Percentiles rank a stretch among this genome's conserved stretches.
phyloP scores from a whole-genome alignment of 2,888 invertebrate species.

The Oscheius sp. region DNA sequence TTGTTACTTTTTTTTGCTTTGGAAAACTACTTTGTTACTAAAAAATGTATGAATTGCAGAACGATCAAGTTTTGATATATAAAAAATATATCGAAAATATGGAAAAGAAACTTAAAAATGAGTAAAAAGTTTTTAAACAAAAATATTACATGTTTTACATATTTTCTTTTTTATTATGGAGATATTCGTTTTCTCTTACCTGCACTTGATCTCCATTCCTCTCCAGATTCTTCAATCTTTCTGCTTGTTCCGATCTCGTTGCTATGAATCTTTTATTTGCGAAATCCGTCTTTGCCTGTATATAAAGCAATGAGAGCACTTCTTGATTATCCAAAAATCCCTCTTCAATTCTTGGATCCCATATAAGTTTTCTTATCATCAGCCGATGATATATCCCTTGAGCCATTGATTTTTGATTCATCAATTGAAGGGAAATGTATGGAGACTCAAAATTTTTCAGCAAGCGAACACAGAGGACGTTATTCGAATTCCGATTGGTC shows the following conservation, averaged over 20 bases:
- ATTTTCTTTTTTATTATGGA: too few relatives aligned
- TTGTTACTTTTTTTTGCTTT: too few relatives aligned
- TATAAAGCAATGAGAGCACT: conserved; percentile 51
- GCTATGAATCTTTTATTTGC: conserved; percentile 9
- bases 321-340: conserved; percentile 54
- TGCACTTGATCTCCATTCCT: conserved; percentile 36
- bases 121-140: too few relatives aligned
- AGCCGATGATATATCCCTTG: conserved; percentile 48
- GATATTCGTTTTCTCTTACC: too few relatives aligned
- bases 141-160: too few relatives aligned
- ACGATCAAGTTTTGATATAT: too few relatives aligned
- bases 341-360: conserved; percentile 61
- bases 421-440: conserved; percentile 81
- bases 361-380: conserved; percentile 53
- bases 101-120: too few relatives aligned
- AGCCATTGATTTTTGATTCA: conserved; percentile 53
- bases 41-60: too few relatives aligned
- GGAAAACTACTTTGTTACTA: too few relatives aligned
- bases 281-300: conserved; percentile 35
- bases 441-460: conserved; percentile 97
- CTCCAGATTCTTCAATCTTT: conserved; percentile 33
- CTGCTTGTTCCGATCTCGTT: conserved; percentile 26
- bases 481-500: background rate
- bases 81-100: too few relatives aligned
- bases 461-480: conserved; percentile 77